Base-by-base conservation (phyloP, 2,888 invertebrate genomes). In the Catocala fraxini region DNA sequence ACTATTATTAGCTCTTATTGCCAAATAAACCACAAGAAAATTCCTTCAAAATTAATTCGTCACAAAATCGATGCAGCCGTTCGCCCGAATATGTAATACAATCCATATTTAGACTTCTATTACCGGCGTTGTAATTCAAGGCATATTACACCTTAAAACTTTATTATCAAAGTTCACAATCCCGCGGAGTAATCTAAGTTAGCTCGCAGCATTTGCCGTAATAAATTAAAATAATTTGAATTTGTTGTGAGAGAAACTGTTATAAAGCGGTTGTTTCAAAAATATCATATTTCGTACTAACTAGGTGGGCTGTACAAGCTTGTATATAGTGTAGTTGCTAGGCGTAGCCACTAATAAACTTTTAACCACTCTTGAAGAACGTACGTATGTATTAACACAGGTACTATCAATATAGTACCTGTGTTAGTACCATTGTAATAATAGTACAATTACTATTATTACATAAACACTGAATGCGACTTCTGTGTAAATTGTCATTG, bases 161-260 rank as follows among this genome's bases (percentile, higher is more conserved):
- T 52, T 55, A 45, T 54, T 6, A 52, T 48, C 54, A 76, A 63
- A 72, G 64, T 68, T 70, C 59, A 71, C 52, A 64, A 66, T 74
- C 43, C 77, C 64, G 55, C 63, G n/a, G 56, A 55, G 63, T 65
- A 75, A 66, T 64, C 60, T 60, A 64, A 60, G 63, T 70, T 60
- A 65, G 58, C 63, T 59, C 65, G 59, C 56, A 58, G 60, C 56
- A 13, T 55, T 47, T 56, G 35, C 53, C 52, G 70, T 65, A 64
- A 76, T 75, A 76, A 76, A 76, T 76, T 76, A 67, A 70, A 77
- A 76, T 77, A 68, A 76, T 68, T 76, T 72, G 70, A 76, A 76
- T 74, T 74, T 74, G 65, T 68, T 77, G 25, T 70, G 64, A 55
- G 68, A 68, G 70, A 59, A 70, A 71, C 60, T 69, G 71, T 71